Conservation (phyloP, 2,797 vertebrate genomes). For the Sarcophilus harrisii region DNA sequence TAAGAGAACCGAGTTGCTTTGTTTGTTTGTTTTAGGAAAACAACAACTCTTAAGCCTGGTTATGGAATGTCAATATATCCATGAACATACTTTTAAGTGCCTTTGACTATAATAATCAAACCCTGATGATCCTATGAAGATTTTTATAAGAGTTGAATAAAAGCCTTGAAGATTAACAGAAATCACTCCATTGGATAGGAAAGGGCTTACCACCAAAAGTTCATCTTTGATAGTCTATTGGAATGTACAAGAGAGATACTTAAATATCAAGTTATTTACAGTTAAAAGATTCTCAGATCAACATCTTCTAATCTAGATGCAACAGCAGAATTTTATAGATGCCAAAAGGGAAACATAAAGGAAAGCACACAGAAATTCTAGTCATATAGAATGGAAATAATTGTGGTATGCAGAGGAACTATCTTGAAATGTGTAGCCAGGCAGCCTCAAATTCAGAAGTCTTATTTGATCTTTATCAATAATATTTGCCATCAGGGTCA, state of each 20-base stretch:
- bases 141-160: not conserved
- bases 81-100: not conserved
- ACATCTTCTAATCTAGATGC: conserved; percentile 4
- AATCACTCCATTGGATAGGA: not conserved
- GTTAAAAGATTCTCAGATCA: conserved; percentile 1
- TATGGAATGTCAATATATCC: not conserved
- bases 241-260: not conserved
- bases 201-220: not conserved
- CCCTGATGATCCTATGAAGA: not conserved
- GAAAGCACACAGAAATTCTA: not conserved
- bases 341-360: conserved; percentile 21
- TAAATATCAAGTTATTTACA: not conserved
- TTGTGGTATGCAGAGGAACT: not conserved
- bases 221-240: not conserved
- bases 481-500: not conserved
- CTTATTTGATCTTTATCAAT: not conserved
- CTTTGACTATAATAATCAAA: not conserved
- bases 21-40: not conserved
- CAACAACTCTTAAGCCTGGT: not conserved
- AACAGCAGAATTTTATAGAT: not conserved
- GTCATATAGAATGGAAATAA: not conserved
- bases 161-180: not conserved
- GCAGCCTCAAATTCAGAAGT: not conserved
- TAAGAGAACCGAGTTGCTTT: not conserved
- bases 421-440: not conserved